These are phyloP conservation scores for Allophyes oxyacanthae DNA, from an alignment of 2,888 invertebrate genomes.

Conservation along the genomic window DNA sequence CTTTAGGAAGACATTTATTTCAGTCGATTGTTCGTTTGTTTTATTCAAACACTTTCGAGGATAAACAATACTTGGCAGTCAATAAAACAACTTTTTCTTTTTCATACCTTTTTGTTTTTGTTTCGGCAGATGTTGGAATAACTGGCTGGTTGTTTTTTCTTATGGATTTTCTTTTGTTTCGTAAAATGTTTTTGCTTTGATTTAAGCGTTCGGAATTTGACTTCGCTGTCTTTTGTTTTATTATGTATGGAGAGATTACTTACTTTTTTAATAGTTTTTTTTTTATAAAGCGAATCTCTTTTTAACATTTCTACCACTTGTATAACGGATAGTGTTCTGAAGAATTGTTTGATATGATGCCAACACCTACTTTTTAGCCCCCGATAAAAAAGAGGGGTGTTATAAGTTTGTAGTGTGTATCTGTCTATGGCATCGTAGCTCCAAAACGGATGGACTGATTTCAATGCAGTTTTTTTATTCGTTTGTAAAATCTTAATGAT, in stretches of 20 bases:
- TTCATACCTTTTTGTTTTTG: conserved; percentile 34
- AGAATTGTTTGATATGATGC: too few species aligned
- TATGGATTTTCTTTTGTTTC: conserved; percentile 27
- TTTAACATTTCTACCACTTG: too few species aligned
- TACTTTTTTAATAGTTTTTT: neutral
- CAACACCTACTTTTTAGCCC: too few species aligned
- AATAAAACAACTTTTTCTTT: conserved; percentile 40
- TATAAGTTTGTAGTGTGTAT: too few species aligned
- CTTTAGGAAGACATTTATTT: conserved; percentile 34
- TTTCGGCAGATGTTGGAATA: conserved; percentile 27
- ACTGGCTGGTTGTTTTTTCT: conserved; percentile 23
- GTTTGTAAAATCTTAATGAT: too few species aligned
- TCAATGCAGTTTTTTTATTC: too few species aligned
- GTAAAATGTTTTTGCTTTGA: conserved; percentile 16
- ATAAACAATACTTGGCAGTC: conserved; percentile 48
- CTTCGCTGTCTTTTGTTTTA: conserved; percentile 30
- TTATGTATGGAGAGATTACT: conserved; percentile 2
- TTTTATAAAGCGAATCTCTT: too few species aligned
- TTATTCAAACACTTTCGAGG: conserved; percentile 42
- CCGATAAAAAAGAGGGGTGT: too few species aligned
- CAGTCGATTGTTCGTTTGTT: conserved; percentile 36
- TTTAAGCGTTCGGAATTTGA: conserved; percentile 19
- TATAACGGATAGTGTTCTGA: too few species aligned
- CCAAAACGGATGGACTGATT: too few species aligned
- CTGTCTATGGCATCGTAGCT: too few species aligned